phyloP scores from a whole-genome alignment of 2,113 vertebrate genomes.

The Oostethus manadensis region DNA sequence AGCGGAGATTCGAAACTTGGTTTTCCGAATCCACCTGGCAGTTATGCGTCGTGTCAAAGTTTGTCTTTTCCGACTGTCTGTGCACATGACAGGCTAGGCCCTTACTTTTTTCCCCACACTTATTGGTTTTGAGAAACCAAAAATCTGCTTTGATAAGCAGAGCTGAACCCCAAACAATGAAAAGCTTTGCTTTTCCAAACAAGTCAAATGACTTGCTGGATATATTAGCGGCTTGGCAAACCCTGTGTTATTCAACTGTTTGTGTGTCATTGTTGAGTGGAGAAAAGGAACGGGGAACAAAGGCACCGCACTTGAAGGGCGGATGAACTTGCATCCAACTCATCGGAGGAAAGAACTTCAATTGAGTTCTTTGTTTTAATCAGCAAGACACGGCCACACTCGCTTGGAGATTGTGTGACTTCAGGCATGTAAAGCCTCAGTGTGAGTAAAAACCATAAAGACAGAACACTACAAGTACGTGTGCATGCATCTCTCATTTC shows the following conservation, averaged over 20 bases:
- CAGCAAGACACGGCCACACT: slow-evolving; percentile 19
- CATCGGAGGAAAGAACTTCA: slow-evolving; percentile 41
- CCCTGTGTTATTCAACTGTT: slow-evolving; percentile 31
- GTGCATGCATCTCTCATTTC: slow-evolving; percentile 59
- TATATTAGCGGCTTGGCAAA: slow-evolving; percentile 35
- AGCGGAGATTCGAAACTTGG: too few relatives aligned
- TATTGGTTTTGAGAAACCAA: slow-evolving; percentile 29
- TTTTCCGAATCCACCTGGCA: too few relatives aligned
- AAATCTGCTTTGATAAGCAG: slow-evolving; percentile 22
- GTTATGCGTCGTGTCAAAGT: too few relatives aligned
- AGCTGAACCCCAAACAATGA: slow-evolving; percentile 16
- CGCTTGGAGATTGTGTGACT: slow-evolving; percentile 5
- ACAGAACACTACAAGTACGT: slow-evolving; percentile 4
- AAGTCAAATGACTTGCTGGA: slow-evolving; percentile 20
- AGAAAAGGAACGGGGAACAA: slow-evolving; percentile 18
- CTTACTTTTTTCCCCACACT: neutral
- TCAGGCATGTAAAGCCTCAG: slow-evolving; percentile 5
- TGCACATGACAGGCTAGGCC: too few relatives aligned
- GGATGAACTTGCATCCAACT: slow-evolving; percentile 28
- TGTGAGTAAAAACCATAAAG: slow-evolving; percentile 4
- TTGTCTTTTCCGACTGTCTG: too few relatives aligned
- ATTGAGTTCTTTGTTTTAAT: slow-evolving; percentile 56
- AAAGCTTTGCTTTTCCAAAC: slow-evolving; percentile 2
- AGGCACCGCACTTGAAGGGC: slow-evolving; percentile 5
- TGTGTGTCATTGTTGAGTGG: slow-evolving; percentile 17